These are phyloP conservation scores for Apocheima hispidaria DNA, from an alignment of 2,888 invertebrate genomes.

Conservation along the genomic window DNA sequence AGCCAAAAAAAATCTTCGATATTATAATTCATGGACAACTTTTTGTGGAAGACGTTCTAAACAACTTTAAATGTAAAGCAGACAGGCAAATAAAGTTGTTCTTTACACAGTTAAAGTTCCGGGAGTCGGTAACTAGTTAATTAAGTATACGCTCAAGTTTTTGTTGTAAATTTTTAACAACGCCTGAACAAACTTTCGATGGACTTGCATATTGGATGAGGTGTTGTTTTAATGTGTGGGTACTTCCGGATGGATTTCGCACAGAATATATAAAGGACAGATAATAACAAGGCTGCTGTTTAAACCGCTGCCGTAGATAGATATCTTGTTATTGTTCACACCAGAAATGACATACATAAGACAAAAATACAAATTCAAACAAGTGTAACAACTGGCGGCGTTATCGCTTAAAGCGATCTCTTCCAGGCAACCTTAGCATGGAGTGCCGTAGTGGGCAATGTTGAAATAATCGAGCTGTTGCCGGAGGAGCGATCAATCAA, in stretches of 20 bases:
- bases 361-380: too few species aligned
- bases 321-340: too few species aligned
- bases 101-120: slow-evolving; percentile 18
- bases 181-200: slow-evolving; percentile 34
- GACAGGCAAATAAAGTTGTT: slow-evolving; percentile 23
- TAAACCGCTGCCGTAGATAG: too few species aligned
- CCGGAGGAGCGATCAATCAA: too few species aligned
- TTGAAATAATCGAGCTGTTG: too few species aligned
- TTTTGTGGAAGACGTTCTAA: slow-evolving; percentile 11
- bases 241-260: slow-evolving; percentile 14
- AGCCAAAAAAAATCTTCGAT: background rate
- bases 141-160: slow-evolving; percentile 39
- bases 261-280: background rate
- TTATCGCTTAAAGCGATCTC: too few species aligned
- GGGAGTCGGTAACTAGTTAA: slow-evolving; percentile 37
- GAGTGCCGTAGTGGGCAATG: too few species aligned
- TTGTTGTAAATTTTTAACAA: slow-evolving; percentile 47
- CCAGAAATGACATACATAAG: too few species aligned
- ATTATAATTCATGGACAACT: background rate
- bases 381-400: too few species aligned
- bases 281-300: background rate
- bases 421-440: too few species aligned
- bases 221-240: slow-evolving; percentile 31
- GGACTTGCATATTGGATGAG: slow-evolving; percentile 43
- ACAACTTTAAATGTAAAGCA: slow-evolving; percentile 17